A percentile compares a stretch with the other conserved stretches of the same genome.
phyloP scores from a whole-genome alignment of 2,797 vertebrate genomes.

The Sebastes umbrosus region DNA sequence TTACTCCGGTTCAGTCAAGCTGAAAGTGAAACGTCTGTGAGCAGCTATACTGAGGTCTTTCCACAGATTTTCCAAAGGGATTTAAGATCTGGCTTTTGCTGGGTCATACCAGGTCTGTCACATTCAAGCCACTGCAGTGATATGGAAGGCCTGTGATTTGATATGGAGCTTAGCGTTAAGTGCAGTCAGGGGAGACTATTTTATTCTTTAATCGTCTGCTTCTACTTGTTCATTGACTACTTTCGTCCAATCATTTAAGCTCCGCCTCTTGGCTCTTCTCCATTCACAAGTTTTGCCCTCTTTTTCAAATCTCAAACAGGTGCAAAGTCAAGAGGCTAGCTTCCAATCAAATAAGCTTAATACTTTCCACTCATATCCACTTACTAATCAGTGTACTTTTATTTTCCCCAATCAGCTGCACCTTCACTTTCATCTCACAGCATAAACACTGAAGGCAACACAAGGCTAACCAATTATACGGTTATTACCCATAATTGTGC shows the following conservation, averaged over 20 bases:
- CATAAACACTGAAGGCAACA: constrained; percentile 16
- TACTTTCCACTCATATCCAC: not conserved
- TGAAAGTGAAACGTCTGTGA: constrained; percentile 24
- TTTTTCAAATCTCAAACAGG: not conserved
- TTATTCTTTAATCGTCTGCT: constrained; percentile 19
- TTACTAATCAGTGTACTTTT: constrained; percentile 9
- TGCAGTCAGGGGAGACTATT: constrained; percentile 9
- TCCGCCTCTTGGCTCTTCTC: not conserved
- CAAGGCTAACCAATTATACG: constrained; percentile 3
- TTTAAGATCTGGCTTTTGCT: constrained; percentile 41
- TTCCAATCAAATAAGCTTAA: not conserved
- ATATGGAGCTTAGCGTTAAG: constrained; percentile 33
- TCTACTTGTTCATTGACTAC: constrained; percentile 13
- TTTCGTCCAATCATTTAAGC: constrained; percentile 9
- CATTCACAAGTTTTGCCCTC: constrained; percentile 2
- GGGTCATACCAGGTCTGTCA: constrained; percentile 49
- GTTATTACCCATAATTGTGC: constrained; percentile 16
- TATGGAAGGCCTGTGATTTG: constrained; percentile 37
- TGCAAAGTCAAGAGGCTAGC: not conserved
- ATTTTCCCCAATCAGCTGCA: constrained; percentile 5
- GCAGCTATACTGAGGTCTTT: constrained; percentile 23
- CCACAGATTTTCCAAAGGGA: constrained; percentile 39
- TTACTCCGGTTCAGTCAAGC: constrained; percentile 9
- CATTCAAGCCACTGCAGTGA: constrained; percentile 36
- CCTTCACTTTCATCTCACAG: not conserved